A percentile compares a stretch with the other conserved stretches of the same genome.
Evolutionary conservation across 2,797 vertebrate species (phyloP).

Genomic region (Thamnophis elegans): DNA sequence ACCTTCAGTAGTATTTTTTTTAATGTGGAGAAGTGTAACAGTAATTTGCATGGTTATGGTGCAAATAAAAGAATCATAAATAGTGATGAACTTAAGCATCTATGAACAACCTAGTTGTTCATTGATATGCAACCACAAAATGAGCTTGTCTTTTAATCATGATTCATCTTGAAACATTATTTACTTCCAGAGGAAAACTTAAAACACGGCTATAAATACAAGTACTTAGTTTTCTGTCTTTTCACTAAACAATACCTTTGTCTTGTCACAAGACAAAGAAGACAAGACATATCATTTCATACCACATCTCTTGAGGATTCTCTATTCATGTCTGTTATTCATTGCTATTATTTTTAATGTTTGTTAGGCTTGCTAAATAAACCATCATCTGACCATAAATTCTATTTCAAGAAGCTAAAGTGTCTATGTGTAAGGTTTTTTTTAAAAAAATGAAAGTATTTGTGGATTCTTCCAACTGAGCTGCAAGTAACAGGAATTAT

Average conservation of each 20-base stretch:
- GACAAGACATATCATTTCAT: neutral
- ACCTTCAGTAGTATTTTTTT: neutral
- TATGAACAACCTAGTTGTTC: neutral
- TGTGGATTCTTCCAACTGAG: constrained; percentile 41
- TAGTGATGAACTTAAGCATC: neutral
- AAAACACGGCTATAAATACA: constrained; percentile 25
- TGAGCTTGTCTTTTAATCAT: neutral
- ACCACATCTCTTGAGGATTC: neutral
- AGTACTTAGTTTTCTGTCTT: constrained; percentile 11
- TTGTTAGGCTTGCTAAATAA: neutral
- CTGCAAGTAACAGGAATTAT: neutral
- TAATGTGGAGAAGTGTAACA: constrained; percentile 26
- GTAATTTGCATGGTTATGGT: neutral
- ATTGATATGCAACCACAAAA: neutral
- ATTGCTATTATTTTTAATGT: neutral
- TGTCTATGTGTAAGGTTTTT: constrained; percentile 2
- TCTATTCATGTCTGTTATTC: neutral
- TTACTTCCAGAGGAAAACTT: constrained; percentile 44
- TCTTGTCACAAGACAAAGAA: neutral
- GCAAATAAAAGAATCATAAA: constrained; percentile 18
- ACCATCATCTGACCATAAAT: neutral
- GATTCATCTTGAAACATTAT: constrained; percentile 43
- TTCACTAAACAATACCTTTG: neutral
- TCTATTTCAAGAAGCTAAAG: neutral
- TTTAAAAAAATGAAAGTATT: constrained; percentile 37